phyloP scores from a whole-genome alignment of 1,140 invertebrate species.

The Homalodisca vitripennis region DNA sequence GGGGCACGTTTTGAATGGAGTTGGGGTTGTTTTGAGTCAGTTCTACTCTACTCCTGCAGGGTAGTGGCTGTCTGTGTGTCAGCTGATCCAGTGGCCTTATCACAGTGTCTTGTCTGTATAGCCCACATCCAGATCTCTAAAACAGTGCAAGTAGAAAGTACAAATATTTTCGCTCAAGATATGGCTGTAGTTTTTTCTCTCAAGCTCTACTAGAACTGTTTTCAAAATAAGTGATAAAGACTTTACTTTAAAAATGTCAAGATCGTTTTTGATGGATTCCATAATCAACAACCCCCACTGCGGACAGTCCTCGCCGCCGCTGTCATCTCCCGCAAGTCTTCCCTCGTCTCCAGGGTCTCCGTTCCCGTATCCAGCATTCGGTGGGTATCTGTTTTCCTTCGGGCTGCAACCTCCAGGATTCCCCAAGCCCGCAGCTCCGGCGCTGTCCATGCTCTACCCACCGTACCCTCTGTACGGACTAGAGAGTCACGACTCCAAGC shows the following conservation, averaged over 20 bases:
- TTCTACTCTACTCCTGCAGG: background rate
- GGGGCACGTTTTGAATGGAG: conserved; percentile 4
- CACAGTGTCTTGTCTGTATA: background rate
- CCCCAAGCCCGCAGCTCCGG: conserved; percentile 2
- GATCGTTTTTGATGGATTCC: conserved; percentile 40
- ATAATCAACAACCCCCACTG: conserved; percentile 34
- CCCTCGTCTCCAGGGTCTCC: conserved; percentile 23
- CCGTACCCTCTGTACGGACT: conserved; percentile 27
- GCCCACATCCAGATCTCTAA: too few species aligned
- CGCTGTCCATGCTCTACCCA: conserved; percentile 27
- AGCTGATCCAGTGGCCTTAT: background rate
- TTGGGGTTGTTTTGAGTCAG: conserved; percentile 16
- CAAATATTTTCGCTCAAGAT: too few species aligned
- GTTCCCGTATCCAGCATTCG: conserved; percentile 31
- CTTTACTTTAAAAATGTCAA: conserved; percentile 34
- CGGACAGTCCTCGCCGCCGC: background rate
- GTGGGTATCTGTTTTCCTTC: conserved; percentile 30
- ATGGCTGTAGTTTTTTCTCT: too few species aligned
- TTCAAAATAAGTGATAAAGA: too few species aligned
- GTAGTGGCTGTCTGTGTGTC: background rate
- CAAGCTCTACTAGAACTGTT: too few species aligned
- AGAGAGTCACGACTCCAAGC: conserved; percentile 28
- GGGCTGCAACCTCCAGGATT: conserved; percentile 19
- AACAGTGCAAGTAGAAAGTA: too few species aligned
- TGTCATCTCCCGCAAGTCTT: conserved; percentile 17